phyloP scores from a whole-genome alignment of 92 coral and sea anemone genomes.

The Umimayanthus kanabou region DNA sequence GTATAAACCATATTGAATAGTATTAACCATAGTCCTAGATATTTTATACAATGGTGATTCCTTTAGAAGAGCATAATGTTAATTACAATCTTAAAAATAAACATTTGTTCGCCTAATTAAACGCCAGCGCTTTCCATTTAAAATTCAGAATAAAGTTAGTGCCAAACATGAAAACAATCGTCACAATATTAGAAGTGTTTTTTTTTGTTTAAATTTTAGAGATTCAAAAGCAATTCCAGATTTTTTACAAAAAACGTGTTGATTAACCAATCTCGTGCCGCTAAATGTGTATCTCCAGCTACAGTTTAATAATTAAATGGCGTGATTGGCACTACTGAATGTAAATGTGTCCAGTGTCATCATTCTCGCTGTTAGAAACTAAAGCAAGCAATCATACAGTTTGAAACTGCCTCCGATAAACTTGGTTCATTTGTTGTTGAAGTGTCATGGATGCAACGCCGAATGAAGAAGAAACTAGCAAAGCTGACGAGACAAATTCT shows the following conservation, averaged over 20 bases:
- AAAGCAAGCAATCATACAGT: not conserved
- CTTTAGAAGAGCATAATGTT: not conserved
- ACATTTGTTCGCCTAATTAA: not conserved
- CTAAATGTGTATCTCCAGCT: not conserved
- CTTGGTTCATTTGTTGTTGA: not conserved
- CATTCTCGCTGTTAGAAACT: conserved; percentile 9
- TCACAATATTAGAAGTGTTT: not conserved
- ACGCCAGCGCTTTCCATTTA: not conserved
- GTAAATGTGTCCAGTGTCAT: too few species aligned
- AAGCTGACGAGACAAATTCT: not conserved
- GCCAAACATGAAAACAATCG: not conserved
- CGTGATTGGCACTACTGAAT: not conserved
- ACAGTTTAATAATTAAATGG: not conserved
- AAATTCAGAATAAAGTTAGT: too few species aligned
- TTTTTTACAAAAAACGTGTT: not conserved
- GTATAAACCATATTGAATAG: too few species aligned
- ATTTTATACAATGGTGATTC: too few species aligned
- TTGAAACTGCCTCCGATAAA: not conserved
- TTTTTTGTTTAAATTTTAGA: not conserved
- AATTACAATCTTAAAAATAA: too few species aligned
- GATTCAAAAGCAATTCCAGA: too few species aligned
- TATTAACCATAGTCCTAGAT: too few species aligned
- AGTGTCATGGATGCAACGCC: conserved; percentile 3
- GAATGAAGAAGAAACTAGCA: not conserved
- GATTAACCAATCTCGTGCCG: not conserved